phyloP scores from a whole-genome alignment of 2,797 vertebrate genomes.

The Labroides dimidiatus region DNA sequence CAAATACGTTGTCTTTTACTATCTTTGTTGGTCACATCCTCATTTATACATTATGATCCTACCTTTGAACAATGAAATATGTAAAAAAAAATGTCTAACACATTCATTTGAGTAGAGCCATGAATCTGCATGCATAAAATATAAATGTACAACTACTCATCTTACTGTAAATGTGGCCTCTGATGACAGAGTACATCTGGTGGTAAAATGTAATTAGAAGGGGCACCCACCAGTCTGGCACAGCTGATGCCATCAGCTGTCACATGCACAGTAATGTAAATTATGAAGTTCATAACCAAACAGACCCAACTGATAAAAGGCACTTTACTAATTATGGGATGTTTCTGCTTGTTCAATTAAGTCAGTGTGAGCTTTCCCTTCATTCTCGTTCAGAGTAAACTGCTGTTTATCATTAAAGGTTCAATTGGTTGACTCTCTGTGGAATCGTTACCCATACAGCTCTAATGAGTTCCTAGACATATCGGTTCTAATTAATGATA shows the following conservation, averaged over 20 bases:
- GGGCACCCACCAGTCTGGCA: slow-evolving; percentile 41
- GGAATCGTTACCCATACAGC: slow-evolving; percentile 81
- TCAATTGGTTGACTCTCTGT: slow-evolving; percentile 75
- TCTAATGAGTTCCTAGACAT: slow-evolving; percentile 80
- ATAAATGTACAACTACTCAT: slow-evolving; percentile 53
- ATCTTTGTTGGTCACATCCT: too few species aligned
- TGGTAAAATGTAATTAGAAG: slow-evolving; percentile 59
- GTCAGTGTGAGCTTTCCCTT: slow-evolving; percentile 58
- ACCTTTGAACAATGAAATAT: too few species aligned
- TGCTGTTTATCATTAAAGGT: slow-evolving; percentile 78
- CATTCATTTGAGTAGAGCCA: slow-evolving; percentile 11
- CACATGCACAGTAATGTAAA: slow-evolving; percentile 42
- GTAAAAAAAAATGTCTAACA: too few species aligned
- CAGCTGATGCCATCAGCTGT: slow-evolving; percentile 45
- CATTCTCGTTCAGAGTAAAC: slow-evolving; percentile 59
- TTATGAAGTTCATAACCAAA: slow-evolving; percentile 42
- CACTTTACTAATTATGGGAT: slow-evolving; percentile 67
- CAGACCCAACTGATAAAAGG: slow-evolving; percentile 48
- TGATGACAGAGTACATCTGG: slow-evolving; percentile 52
- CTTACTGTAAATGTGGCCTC: slow-evolving; percentile 52
- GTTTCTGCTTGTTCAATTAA: slow-evolving; percentile 74
- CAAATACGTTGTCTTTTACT: too few species aligned
- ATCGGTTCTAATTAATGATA: slow-evolving; percentile 84
- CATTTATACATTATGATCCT: too few species aligned
- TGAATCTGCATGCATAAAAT: slow-evolving; percentile 44